A percentile compares a stretch with the other conserved stretches of the same genome.
These are phyloP conservation scores for Cynaeus angustus DNA, from an alignment of 2,888 invertebrate genomes.

Conservation along the genomic window DNA sequence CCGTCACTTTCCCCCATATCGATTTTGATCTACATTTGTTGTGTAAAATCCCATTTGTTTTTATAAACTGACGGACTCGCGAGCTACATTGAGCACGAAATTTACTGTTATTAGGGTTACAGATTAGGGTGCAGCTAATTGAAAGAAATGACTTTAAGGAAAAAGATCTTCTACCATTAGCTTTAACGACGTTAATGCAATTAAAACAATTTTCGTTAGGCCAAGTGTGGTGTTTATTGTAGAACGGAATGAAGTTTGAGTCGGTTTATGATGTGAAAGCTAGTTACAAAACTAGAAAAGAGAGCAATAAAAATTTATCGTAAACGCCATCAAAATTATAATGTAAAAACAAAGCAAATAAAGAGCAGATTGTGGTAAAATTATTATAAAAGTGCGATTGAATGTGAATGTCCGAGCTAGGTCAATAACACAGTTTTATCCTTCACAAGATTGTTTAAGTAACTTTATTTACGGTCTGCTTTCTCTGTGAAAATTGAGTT, in stretches of 20 bases:
- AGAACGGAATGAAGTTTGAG: conserved; percentile 9
- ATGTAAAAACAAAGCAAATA: neutral
- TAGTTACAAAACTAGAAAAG: neutral
- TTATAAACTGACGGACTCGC: conserved; percentile 21
- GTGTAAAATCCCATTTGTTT: conserved; percentile 8
- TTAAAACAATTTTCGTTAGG: conserved; percentile 39
- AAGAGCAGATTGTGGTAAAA: too few relatives aligned
- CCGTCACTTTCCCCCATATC: neutral
- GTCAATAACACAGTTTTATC: conserved; percentile 32
- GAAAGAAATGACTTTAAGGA: conserved; percentile 41
- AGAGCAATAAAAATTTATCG: neutral
- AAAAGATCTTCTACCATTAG: conserved; percentile 35
- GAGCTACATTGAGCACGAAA: conserved; percentile 32
- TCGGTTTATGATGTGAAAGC: conserved; percentile 1
- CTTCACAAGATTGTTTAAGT: conserved; percentile 41
- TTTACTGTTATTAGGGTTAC: conserved; percentile 35
- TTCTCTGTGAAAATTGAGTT: conserved; percentile 43
- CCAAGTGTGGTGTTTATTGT: conserved; percentile 42
- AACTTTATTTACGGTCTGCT: conserved; percentile 46
- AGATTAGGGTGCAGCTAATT: conserved; percentile 41
- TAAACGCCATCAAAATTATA: neutral
- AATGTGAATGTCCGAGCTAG: neutral
- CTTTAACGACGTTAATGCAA: conserved; percentile 25
- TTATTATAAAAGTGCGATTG: too few relatives aligned
- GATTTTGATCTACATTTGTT: conserved; percentile 1